Conservation (phyloP, 2,888 invertebrate genomes). For the Amphimallon solstitiale region DNA sequence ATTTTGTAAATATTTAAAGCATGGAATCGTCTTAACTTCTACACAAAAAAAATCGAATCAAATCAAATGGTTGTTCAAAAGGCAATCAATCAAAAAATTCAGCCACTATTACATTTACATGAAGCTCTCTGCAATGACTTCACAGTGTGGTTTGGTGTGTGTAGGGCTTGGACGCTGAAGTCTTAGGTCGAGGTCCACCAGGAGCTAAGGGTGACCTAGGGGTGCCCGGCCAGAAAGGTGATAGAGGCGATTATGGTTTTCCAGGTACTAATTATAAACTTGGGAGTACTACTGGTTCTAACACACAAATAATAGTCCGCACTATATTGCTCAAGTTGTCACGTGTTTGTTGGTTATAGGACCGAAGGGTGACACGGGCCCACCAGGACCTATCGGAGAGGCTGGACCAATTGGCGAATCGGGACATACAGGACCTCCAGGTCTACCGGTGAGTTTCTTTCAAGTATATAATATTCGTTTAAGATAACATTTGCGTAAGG, state of each 20-base stretch:
- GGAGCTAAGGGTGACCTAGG: slow-evolving; percentile 57
- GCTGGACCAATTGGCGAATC: slow-evolving; percentile 80
- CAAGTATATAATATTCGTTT: slow-evolving; percentile 2
- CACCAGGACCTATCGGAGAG: slow-evolving; percentile 77
- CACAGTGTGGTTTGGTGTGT: slow-evolving; percentile 60
- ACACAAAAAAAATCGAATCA: slow-evolving; percentile 2
- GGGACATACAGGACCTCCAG: slow-evolving; percentile 90
- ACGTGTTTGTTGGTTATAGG: slow-evolving; percentile 64
- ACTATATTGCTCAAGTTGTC: not conserved
- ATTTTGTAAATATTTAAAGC: slow-evolving; percentile 30
- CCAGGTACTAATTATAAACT: slow-evolving; percentile 59
- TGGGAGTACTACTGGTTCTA: slow-evolving; percentile 7
- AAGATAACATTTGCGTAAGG: not conserved
- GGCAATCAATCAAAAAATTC: not conserved
- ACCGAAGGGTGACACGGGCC: slow-evolving; percentile 78
- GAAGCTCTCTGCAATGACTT: slow-evolving; percentile 45
- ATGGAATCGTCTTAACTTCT: slow-evolving; percentile 11
- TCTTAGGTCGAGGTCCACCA: slow-evolving; percentile 72
- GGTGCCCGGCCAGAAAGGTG: slow-evolving; percentile 68
- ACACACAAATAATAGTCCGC: not conserved
- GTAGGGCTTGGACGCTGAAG: slow-evolving; percentile 68
- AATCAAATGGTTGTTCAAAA: not conserved
- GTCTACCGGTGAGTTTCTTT: slow-evolving; percentile 73
- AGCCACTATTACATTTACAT: not conserved
- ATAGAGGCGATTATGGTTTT: slow-evolving; percentile 65